Base-by-base conservation (phyloP, 2,113 vertebrate genomes). In the Amphiprion percula region DNA sequence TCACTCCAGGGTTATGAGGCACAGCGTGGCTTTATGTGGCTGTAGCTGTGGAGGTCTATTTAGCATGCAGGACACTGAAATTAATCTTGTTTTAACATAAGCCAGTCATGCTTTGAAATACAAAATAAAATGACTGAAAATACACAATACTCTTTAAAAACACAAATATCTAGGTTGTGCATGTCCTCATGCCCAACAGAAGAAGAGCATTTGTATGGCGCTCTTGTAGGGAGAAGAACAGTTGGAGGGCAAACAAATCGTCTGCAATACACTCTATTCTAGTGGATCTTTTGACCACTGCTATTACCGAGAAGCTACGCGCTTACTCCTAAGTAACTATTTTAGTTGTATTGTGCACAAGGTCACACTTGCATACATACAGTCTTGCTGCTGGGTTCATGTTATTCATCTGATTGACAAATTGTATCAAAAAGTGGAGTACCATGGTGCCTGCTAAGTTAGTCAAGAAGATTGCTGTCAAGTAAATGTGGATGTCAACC, bases 1-100 rank as follows among this genome's bases (percentile, higher is more conserved):
- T 77, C 70, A 85, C 83, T 87, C 77, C 76, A 21, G 74, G 83
- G 86, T 90, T 90, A 84, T 77, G 77, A 87, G 83, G 75, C 81
- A 54, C 86, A 82, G 87, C 74, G 16, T 5, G 83, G 55, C 73
- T 80, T 37, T 26, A 37, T 37, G 33, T 37, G 33, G 33, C n/a
- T 50, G 69, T 46, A 16, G 71, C 69, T 33, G 58, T n/a, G 12
- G 53, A 82, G 84, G 70, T 79, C 83, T 83, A 74, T 80, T 86
- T 76, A 86, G 71, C 79, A 82, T 75, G 70, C 70, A 68, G 47
- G 63, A 76, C 66, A 61, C 59, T 79, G 46, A 69, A 82, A 83
- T 75, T 26, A 82, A 88, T 87, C 76, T 80, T 4, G 1, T 79
- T 80, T 79, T 79, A 71, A 86, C 76, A 76, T 63, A 30, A 79